A percentile compares a stretch with the other conserved stretches of the same genome.
Conservation (phyloP, 2,888 invertebrate genomes). For the Trissonchulus sp. region DNA sequence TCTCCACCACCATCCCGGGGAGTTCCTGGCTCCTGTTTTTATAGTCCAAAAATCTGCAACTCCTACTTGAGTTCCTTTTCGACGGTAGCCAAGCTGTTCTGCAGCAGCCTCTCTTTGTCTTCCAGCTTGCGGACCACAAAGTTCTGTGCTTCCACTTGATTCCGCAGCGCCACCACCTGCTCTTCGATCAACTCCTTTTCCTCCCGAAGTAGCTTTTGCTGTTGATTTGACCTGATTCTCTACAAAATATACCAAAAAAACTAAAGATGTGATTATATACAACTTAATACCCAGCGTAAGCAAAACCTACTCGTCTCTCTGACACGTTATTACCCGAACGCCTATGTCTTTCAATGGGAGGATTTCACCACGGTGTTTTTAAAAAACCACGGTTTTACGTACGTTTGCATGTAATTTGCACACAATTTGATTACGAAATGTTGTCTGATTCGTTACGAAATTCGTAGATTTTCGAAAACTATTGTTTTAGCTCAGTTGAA, state of each 20-base stretch:
- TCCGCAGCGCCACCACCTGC: constrained; percentile 71
- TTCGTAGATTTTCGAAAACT: too few relatives aligned
- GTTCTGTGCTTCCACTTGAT: constrained; percentile 88
- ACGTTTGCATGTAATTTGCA: too few relatives aligned
- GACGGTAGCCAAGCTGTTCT: constrained; percentile 80
- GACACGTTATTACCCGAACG: background rate
- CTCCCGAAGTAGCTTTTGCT: constrained; percentile 84
- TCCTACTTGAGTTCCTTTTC: constrained; percentile 72
- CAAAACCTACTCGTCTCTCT: background rate
- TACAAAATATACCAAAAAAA: too few relatives aligned
- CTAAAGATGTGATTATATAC: background rate
- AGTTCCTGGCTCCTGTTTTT: too few relatives aligned
- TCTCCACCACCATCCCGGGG: too few relatives aligned
- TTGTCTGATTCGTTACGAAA: too few relatives aligned
- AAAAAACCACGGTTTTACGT: too few relatives aligned
- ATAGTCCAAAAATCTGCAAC: too few relatives aligned
- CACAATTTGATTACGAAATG: too few relatives aligned
- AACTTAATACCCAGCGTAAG: too few relatives aligned
- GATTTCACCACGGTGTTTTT: too few relatives aligned
- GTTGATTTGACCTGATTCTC: constrained; percentile 85
- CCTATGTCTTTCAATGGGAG: background rate
- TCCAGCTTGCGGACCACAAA: constrained; percentile 85
- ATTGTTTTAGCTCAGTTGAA: too few relatives aligned
- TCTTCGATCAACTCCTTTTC: constrained; percentile 89
- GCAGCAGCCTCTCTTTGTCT: constrained; percentile 86